These are phyloP conservation scores for Cryptus viduatorius DNA, from an alignment of 2,888 invertebrate species.

Conservation along the genomic window DNA sequence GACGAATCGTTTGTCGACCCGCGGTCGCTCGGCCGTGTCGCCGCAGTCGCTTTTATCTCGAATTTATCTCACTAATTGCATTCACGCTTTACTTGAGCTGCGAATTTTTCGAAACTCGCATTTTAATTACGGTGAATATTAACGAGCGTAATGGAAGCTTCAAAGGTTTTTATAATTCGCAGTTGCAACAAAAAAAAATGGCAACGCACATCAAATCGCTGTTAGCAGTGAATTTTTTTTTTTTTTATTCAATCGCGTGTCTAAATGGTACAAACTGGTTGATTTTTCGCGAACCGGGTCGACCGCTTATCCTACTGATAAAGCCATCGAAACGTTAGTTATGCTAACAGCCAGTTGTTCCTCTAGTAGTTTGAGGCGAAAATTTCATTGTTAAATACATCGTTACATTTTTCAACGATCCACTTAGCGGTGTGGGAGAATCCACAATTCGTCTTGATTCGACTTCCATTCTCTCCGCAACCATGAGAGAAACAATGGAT, in stretches of 20 bases:
- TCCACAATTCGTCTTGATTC: slow-evolving; percentile 28
- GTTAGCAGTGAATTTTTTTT: not conserved
- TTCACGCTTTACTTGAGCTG: slow-evolving; percentile 32
- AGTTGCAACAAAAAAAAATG: not conserved
- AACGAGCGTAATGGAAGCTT: not conserved
- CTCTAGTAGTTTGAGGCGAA: not conserved
- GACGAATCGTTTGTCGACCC: slow-evolving; percentile 30
- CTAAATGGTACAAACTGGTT: not conserved
- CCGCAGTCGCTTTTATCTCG: slow-evolving; percentile 30
- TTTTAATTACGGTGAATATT: slow-evolving; percentile 47
- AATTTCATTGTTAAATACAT: slow-evolving; percentile 17
- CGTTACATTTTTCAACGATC: not conserved
- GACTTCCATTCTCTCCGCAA: slow-evolving; percentile 11
- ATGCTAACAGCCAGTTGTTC: slow-evolving; percentile 19
- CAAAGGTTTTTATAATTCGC: slow-evolving; percentile 35
- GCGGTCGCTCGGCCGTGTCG: slow-evolving; percentile 5
- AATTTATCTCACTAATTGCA: slow-evolving; percentile 46
- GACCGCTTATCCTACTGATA: not conserved
- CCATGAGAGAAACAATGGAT: slow-evolving; percentile 53
- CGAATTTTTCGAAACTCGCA: slow-evolving; percentile 24
- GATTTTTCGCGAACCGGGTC: not conserved
- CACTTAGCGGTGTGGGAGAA: not conserved
- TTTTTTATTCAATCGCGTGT: not conserved
- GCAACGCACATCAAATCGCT: not conserved
- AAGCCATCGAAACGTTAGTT: not conserved